Evolutionary conservation across 2,888 invertebrate genomes (phyloP), one percentile per base, ranked within the genome.

Genomic region (Nemotelus pantherinus): DNA sequence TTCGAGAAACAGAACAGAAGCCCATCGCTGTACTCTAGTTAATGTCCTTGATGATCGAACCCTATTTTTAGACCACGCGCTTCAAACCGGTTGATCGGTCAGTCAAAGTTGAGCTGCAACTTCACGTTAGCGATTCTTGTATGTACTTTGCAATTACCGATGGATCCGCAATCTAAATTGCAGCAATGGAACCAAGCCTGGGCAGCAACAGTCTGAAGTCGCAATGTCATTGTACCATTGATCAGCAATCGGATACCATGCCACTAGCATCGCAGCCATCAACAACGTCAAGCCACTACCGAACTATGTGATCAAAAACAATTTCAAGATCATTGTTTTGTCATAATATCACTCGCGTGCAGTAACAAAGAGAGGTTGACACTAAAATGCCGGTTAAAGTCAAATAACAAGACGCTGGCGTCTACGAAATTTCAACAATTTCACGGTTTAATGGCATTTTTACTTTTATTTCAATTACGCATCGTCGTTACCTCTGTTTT

Each of bases 271-370:
- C 43, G n/a, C 50, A 39, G 53, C 47, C 50, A 50, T 68, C 50
- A 48, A 3, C 64, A 44, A 45, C 47, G 50, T 70, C 47, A 70
- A 55, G 43, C 53, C 43, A 55, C 55, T 70, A 43, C 70, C 9
- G 45, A 55, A 7, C 25, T 60, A 58, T 60, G 58, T 47, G n/a
- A 45, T 45, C 44, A 58, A 1, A 3, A 48, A 47, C 58, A 72
- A 72, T 72, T 72, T 72, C 72, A 72, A 72, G 72, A 72, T 72
- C 72, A 72, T 55, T 5, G 43, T 25, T 53, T 70, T 55, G 70
- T 55, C 53, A 47, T 55, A 70, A 53, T 10, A 25, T 45, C 25
- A 25, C 48, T 72, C 10, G 58, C 58, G 47, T 72, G 53, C 53
- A 72, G 43, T 72, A 43, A 64, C 43, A 72, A 72, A 10, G 10